These are phyloP conservation scores for Drosophila nr. fundita DNA, from an alignment of 2,888 invertebrate genomes.

Conservation along the genomic window DNA sequence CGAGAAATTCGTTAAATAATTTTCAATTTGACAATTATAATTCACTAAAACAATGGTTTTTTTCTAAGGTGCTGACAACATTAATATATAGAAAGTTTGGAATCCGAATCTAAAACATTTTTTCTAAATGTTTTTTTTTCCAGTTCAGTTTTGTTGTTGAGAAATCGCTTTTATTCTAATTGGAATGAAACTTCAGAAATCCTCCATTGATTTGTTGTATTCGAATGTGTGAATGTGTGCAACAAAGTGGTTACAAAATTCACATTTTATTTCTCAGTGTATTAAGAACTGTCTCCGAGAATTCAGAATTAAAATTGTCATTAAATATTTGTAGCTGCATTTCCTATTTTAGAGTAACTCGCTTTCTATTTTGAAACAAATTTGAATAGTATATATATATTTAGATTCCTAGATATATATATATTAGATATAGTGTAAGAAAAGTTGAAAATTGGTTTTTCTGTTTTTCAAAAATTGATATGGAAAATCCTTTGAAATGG, in stretches of 20 bases:
- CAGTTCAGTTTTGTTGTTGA: background rate
- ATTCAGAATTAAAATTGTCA: background rate
- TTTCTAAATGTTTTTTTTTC: background rate
- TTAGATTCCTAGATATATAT: no score
- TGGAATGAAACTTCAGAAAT: background rate
- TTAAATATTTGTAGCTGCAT: background rate
- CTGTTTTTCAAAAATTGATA: background rate
- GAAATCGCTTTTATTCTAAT: background rate
- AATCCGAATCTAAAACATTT: no score
- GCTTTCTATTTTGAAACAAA: background rate
- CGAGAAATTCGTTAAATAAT: no score
- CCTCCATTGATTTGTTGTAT: background rate
- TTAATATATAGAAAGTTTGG: no score
- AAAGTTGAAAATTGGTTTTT: background rate
- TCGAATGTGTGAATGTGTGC: background rate
- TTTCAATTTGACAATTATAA: no score
- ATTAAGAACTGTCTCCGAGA: background rate
- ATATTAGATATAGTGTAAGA: background rate
- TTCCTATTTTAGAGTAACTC: background rate
- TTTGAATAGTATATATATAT: no score
- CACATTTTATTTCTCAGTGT: background rate
- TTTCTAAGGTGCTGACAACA: no score
- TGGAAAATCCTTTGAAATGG: background rate
- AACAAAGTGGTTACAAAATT: background rate
- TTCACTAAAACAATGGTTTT: no score